A percentile compares a stretch with the other conserved stretches of the same genome.
Evolutionary conservation across 1,140 invertebrate genomes (phyloP).

Genomic region (Phthorimaea operculella): DNA sequence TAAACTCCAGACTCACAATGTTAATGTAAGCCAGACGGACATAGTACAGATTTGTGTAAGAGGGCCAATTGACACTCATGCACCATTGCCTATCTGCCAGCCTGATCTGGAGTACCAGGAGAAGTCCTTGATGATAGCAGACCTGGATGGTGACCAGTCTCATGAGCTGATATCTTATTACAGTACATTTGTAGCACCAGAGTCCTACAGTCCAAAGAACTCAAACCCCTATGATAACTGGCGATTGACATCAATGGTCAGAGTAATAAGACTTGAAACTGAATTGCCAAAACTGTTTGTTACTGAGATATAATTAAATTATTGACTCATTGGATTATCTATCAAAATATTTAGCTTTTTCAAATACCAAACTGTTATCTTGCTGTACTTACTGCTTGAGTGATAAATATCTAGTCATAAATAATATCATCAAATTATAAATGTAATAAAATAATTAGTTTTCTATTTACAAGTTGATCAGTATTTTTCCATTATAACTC

Average conservation of each 20-base stretch:
- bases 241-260: conserved; percentile 72
- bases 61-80: conserved; percentile 38
- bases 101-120: conserved; percentile 77
- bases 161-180: conserved; percentile 81
- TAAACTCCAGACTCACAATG: conserved; percentile 74
- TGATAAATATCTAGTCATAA: too few relatives aligned
- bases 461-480: too few relatives aligned
- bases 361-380: too few relatives aligned
- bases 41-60: conserved; percentile 76
- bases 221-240: conserved; percentile 63
- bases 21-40: conserved; percentile 79
- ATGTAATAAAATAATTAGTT: too few relatives aligned
- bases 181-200: conserved; percentile 70
- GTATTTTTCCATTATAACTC: too few relatives aligned
- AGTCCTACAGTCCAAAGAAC: conserved; percentile 53
- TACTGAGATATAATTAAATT: conserved; percentile 28
- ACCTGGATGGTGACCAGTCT: conserved; percentile 77
- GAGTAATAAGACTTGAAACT: conserved; percentile 73
- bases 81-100: conserved; percentile 72
- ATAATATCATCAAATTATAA: too few relatives aligned
- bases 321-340: background rate
- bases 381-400: too few relatives aligned
- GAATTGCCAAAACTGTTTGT: conserved; percentile 75
- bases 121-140: conserved; percentile 75
- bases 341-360: too few relatives aligned